Evolutionary conservation across 2,797 vertebrate species (phyloP).

Genomic region (Rachycentron canadum): DNA sequence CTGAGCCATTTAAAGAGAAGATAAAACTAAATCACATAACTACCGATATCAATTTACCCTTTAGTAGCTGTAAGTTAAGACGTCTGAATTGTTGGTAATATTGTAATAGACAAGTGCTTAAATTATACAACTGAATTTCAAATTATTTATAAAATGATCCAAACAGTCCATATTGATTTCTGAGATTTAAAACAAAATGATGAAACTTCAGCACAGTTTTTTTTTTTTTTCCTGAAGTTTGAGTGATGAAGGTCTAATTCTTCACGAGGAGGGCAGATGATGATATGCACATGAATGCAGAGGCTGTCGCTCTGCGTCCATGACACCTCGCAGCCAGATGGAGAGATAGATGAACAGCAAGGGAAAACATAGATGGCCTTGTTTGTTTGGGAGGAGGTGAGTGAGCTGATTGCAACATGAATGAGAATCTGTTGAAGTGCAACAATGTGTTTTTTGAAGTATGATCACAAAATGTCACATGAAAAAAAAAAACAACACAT

Average conservation of each 20-base stretch:
- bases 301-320: constrained; percentile 56
- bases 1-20: constrained; percentile 34
- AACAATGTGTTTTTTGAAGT: constrained; percentile 15
- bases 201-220: constrained; percentile 24
- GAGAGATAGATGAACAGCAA: constrained; percentile 59
- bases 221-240: constrained; percentile 31
- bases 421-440: constrained; percentile 19
- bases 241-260: constrained; percentile 76
- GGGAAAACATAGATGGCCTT: constrained; percentile 29
- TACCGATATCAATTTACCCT: constrained; percentile 11
- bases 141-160: neutral
- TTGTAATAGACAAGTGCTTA: too few species aligned
- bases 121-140: neutral
- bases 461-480: neutral
- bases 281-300: constrained; percentile 71
- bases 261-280: constrained; percentile 66
- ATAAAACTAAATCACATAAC: constrained; percentile 46
- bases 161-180: constrained; percentile 8
- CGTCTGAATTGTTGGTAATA: neutral
- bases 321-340: constrained; percentile 53
- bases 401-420: constrained; percentile 37
- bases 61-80: neutral
- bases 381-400: constrained; percentile 43
- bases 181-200: constrained; percentile 19
- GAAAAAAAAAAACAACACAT: neutral